phyloP scores from a whole-genome alignment of 2,797 vertebrate genomes.

The Cossypha polioptera region DNA sequence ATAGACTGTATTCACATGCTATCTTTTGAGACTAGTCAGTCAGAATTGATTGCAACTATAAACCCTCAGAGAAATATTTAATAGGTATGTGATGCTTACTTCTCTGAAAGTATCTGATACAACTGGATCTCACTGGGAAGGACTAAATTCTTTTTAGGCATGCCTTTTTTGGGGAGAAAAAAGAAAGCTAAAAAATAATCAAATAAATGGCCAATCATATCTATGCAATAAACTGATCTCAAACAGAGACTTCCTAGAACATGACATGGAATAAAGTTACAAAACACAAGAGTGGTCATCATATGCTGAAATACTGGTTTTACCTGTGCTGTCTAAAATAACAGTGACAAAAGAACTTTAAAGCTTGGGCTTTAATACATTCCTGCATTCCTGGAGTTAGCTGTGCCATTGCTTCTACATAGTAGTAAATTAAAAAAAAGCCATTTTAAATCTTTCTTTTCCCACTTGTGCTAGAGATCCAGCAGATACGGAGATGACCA shows the following conservation, averaged over 20 bases:
- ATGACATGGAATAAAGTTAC: not conserved
- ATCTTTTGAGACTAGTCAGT: not conserved
- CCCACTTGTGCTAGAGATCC: not conserved
- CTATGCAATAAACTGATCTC: not conserved
- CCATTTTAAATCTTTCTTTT: not conserved
- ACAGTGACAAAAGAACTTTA: not conserved
- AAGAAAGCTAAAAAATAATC: not conserved
- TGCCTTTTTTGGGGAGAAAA: not conserved
- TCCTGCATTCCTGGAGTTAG: not conserved
- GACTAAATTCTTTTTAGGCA: not conserved
- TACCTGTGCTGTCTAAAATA: not conserved
- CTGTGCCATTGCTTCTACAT: not conserved
- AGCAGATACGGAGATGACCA: fast-evolving
- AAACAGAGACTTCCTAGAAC: not conserved
- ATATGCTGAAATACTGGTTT: not conserved
- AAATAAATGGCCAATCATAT: not conserved
- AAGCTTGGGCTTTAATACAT: not conserved
- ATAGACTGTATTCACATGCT: not conserved
- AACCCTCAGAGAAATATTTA: not conserved
- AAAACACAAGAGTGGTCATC: not conserved
- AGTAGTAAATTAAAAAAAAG: not conserved
- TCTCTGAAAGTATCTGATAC: not conserved
- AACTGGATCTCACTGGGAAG: not conserved
- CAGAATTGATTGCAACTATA: not conserved
- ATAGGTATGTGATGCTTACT: not conserved